Evolutionary conservation across 2,113 vertebrate species (phyloP).

Genomic region (Poecile atricapillus): DNA sequence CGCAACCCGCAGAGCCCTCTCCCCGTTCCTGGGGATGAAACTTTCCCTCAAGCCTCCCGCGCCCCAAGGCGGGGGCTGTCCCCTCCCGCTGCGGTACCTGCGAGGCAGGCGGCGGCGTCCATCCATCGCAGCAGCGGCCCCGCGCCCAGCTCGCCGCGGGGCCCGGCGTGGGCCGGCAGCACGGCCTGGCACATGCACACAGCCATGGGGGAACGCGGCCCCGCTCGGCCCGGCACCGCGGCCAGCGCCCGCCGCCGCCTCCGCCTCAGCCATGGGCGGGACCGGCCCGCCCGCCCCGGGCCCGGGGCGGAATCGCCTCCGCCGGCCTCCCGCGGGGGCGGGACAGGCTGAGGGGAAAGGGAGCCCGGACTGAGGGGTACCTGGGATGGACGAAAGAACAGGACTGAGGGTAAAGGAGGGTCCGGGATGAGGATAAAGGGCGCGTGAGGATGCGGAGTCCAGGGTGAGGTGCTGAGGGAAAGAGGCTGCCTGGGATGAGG

Average conservation of each 20-base stretch:
- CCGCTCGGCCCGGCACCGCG: not conserved
- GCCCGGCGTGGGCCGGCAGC: conserved; percentile 66
- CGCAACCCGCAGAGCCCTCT: too few species aligned
- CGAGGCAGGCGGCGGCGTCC: conserved; percentile 75
- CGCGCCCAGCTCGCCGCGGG: conserved; percentile 66
- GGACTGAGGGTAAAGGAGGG: not conserved
- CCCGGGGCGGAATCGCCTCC: not conserved
- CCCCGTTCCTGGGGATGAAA: not conserved
- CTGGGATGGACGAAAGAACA: too few species aligned
- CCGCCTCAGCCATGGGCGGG: not conserved
- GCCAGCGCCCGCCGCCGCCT: not conserved
- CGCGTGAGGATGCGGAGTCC: rapidly evolving
- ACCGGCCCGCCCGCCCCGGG: not conserved
- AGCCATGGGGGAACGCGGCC: not conserved
- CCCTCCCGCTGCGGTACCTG: conserved; percentile 40
- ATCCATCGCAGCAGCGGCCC: conserved; percentile 80
- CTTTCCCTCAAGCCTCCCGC: not conserved
- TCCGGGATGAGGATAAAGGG: not conserved
- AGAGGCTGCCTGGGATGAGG: not conserved
- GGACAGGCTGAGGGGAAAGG: not conserved
- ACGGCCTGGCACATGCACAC: conserved; percentile 72
- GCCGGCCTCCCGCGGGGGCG: not conserved
- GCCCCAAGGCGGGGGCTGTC: not conserved
- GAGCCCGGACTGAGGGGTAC: not conserved
- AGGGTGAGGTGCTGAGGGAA: not conserved